These are phyloP conservation scores for Diplosoma virens DNA, from an alignment of 23 tunicate genomes.

Conservation along the genomic window DNA sequence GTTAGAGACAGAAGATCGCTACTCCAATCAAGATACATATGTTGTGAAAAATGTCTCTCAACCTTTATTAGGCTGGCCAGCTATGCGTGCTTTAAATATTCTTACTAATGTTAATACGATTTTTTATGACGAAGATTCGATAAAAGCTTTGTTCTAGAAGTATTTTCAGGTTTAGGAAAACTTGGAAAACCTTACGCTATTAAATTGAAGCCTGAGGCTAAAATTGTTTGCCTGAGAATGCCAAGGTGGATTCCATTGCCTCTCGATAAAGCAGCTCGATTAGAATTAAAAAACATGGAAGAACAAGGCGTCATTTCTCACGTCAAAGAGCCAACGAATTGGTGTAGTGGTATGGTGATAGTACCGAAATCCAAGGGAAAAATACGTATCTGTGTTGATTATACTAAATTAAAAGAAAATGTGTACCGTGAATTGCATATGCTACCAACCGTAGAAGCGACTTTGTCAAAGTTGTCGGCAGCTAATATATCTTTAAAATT, in stretches of 20 bases:
- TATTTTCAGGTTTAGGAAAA: slow-evolving; percentile 21
- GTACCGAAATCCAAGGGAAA: slow-evolving; percentile 38
- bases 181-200: background rate
- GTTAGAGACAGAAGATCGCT: background rate
- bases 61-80: slow-evolving; percentile 33
- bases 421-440: background rate
- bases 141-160: background rate
- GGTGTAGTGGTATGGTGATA: slow-evolving; percentile 49
- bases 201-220: slow-evolving; percentile 9
- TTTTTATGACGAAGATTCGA: background rate
- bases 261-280: slow-evolving; percentile 4
- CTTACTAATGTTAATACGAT: background rate
- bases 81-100: background rate
- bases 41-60: background rate
- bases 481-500: slow-evolving; percentile 24
- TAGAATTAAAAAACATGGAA: slow-evolving; percentile 27
- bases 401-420: slow-evolving; percentile 11
- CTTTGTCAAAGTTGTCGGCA: background rate
- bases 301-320: slow-evolving; percentile 12
- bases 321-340: slow-evolving; percentile 28
- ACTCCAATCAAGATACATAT: background rate
- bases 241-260: slow-evolving; percentile 44
- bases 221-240: slow-evolving; percentile 15
- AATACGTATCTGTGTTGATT: slow-evolving; percentile 45
- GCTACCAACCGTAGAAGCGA: background rate